Conservation (phyloP, 2,888 invertebrate genomes). For the Xestia sexstrigata region DNA sequence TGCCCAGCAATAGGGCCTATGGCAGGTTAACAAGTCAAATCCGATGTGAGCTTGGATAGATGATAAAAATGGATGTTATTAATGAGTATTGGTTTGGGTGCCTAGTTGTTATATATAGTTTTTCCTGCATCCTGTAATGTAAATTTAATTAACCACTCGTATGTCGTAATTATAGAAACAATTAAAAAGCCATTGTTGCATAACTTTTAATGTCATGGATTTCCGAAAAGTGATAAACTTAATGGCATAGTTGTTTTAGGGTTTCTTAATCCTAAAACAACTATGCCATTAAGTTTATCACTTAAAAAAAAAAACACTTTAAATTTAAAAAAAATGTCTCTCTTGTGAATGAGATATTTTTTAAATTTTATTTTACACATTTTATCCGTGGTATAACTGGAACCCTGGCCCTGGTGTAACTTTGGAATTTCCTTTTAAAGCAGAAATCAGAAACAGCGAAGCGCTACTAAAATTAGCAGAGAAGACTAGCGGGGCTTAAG, state of each 20-base stretch:
- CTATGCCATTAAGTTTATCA: too few relatives aligned
- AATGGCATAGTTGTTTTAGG: neutral
- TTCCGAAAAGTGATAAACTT: neutral
- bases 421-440: neutral
- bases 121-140: neutral
- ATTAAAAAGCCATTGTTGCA: too few relatives aligned
- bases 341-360: too few relatives aligned
- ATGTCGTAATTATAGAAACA: too few relatives aligned
- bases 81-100: neutral
- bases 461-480: neutral
- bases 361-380: too few relatives aligned
- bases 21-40: neutral
- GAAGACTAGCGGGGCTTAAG: neutral
- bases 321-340: too few relatives aligned
- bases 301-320: too few relatives aligned
- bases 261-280: too few relatives aligned
- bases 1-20: too few relatives aligned
- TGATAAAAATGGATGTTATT: neutral
- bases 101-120: neutral
- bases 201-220: neutral
- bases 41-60: neutral
- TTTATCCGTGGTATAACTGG: too few relatives aligned
- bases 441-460: neutral
- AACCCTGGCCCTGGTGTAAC: too few relatives aligned
- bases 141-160: too few relatives aligned